Conservation (phyloP, 2,113 vertebrate genomes). For the Pitta sordida region DNA sequence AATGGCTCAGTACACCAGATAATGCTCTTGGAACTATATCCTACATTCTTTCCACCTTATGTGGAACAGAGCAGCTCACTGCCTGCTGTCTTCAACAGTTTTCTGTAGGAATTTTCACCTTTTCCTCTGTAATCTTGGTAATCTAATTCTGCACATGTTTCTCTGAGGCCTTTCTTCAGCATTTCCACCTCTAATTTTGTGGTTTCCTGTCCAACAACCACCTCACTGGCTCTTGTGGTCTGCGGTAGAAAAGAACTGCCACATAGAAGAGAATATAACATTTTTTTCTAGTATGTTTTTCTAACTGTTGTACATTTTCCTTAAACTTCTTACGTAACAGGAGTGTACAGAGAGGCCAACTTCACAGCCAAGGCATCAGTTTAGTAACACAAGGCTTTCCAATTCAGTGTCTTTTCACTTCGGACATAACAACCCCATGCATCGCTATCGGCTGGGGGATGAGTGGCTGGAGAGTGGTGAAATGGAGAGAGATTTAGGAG, state of each 20-base stretch:
- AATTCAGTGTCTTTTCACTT: no score
- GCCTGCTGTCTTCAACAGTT: background rate
- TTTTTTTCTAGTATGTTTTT: rapidly evolving
- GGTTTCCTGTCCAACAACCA: rapidly evolving
- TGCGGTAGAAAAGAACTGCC: background rate
- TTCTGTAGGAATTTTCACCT: background rate
- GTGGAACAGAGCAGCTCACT: background rate
- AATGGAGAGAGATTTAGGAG: no score
- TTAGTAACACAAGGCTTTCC: background rate
- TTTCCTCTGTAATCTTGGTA: background rate
- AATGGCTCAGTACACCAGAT: background rate
- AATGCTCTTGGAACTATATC: background rate
- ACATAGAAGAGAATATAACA: no score
- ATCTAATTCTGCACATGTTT: rapidly evolving
- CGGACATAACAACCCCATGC: no score
- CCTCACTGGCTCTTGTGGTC: background rate
- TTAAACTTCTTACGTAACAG: background rate
- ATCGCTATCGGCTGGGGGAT: no score
- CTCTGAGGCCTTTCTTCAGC: background rate
- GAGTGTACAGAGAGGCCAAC: background rate
- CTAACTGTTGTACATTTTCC: background rate
- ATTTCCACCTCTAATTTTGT: background rate
- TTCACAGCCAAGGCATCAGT: background rate
- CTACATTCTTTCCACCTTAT: background rate
- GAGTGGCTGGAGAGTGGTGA: no score